Evolutionary conservation across 2,888 invertebrate genomes (phyloP), one percentile per base, ranked within the genome.

Genomic region (Tinea trinotella): DNA sequence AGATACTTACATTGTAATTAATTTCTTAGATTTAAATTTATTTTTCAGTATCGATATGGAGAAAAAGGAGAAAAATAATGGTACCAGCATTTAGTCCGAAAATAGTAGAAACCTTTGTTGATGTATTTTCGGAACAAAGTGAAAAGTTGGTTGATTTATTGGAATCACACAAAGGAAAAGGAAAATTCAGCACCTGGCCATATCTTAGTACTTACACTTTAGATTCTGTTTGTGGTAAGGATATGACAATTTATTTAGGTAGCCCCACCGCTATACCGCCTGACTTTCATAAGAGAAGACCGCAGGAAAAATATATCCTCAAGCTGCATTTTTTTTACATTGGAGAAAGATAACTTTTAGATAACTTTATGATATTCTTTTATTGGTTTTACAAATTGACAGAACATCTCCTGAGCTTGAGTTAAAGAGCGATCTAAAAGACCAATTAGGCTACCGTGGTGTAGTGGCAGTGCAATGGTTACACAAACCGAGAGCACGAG

Each of bases 71-170:
- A 2, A 91, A 90, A 68, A 71, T 90, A 55, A 67, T 92, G 52
- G 85, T 90, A 19, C 91, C 91, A 20, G 88, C 90, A 0, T 92
- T 92, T 64, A 91, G 90, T 63, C 91, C 90, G 57, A 89, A 87
- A 66, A 88, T 91, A 56, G 74, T 92, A n/a, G 88, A 91, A 56
- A 87, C 80, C 52, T 92, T 91, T 61, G 79, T 91, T 1, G 80
- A 87, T 1, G 82, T 91, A 0, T 91, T 92, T 68, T 82, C 89
- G 30, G 87, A 89, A 57, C 90, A 92, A 64, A 77, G 88, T 36
- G 67, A 75, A 9, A 79, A 80, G 44, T 65, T 92, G 57, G 64
- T 76, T 0, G 62, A 83, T 2, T 74, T 72, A 20, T 65, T 92
- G 22, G 58, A 58, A 5, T 34, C 55, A 0, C 46, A 40, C 7